Conservation (phyloP, 2,888 invertebrate species). For the Pasiphila rectangulata region DNA sequence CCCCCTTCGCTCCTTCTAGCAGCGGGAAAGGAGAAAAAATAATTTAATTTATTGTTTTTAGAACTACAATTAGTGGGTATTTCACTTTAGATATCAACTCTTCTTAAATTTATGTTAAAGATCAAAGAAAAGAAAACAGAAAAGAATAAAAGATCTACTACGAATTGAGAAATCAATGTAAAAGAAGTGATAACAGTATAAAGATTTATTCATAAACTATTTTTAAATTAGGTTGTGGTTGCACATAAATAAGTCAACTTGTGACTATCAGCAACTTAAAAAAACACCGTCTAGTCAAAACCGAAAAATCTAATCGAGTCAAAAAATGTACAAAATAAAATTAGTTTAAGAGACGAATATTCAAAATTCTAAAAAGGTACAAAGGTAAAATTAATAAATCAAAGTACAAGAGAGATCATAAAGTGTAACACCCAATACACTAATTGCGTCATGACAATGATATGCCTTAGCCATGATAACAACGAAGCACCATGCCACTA, state of each 20-base stretch:
- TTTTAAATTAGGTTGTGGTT: too few relatives aligned
- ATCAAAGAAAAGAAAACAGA: neutral
- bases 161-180: neutral
- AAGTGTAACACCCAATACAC: constrained; percentile 61
- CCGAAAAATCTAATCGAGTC: too few relatives aligned
- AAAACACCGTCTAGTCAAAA: too few relatives aligned
- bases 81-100: constrained; percentile 36
- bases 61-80: constrained; percentile 42
- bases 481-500: constrained; percentile 71
- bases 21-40: constrained; percentile 70
- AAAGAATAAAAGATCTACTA: neutral
- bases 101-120: neutral
- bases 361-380: too few relatives aligned
- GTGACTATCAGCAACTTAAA: too few relatives aligned
- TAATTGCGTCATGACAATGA: constrained; percentile 80
- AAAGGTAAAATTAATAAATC: constrained; percentile 8
- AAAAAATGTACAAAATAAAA: neutral
- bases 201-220: too few relatives aligned
- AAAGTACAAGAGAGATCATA: constrained; percentile 26
- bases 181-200: neutral
- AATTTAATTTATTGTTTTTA: constrained; percentile 34
- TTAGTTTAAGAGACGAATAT: too few relatives aligned
- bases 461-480: constrained; percentile 79
- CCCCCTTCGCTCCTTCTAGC: constrained; percentile 76
- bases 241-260: too few relatives aligned